phyloP scores from a whole-genome alignment of 2,888 invertebrate species.

The Oxycera nigricornis region DNA sequence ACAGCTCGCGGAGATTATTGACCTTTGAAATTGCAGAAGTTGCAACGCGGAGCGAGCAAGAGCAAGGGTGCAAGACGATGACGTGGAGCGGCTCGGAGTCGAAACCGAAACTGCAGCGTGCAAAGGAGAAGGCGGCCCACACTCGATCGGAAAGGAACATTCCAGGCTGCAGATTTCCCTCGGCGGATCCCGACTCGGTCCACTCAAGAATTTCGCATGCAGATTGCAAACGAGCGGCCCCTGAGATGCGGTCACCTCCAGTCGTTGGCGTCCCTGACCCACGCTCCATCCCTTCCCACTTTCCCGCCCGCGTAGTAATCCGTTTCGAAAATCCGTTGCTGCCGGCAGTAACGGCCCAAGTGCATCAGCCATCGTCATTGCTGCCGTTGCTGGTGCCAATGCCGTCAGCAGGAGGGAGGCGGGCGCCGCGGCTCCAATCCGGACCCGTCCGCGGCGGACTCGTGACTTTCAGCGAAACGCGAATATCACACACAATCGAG shows the following conservation, averaged over 20 bases:
- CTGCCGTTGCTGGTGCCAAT: background rate
- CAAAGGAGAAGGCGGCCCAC: conserved; percentile 28
- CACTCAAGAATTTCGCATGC: background rate
- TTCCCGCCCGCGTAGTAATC: background rate
- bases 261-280: background rate
- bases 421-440: background rate
- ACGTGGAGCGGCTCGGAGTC: conserved; percentile 22
- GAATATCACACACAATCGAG: background rate
- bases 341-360: conserved; percentile 13
- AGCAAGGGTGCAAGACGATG: conserved; percentile 33
- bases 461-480: conserved; percentile 14
- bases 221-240: conserved; percentile 9
- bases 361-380: conserved; percentile 29
- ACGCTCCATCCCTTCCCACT: background rate
- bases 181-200: background rate
- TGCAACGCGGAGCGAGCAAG: conserved; percentile 11
- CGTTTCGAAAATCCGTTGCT: background rate
- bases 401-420: conserved; percentile 19
- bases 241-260: background rate
- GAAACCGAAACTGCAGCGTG: background rate
- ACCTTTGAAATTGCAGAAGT: conserved; percentile 31
- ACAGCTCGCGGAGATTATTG: conserved; percentile 26
- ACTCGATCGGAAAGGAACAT: conserved; percentile 1
- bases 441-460: background rate
- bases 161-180: conserved; percentile 22